Base-by-base conservation (phyloP, 2,113 vertebrate genomes). In the Lagopus muta region DNA sequence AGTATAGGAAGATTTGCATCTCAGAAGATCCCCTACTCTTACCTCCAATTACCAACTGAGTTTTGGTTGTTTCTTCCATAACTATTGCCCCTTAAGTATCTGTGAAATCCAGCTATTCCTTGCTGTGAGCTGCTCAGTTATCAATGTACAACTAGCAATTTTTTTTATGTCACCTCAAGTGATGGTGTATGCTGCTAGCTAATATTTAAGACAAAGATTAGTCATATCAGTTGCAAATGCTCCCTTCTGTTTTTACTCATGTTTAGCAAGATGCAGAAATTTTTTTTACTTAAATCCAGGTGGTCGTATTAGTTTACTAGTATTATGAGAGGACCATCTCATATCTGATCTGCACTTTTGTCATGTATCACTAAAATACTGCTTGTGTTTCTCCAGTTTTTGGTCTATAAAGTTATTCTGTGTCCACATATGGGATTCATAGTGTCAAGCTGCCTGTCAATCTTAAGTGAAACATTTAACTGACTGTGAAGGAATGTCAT, bases 131-230 rank as follows among this genome's bases (percentile, higher is more conserved):
- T 66, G 2, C 28, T 77, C 60, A 14, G 10, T 32, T 22, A 66
- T 3, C 25, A 7, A 10, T 50, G 67, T 86, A 42, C 25, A 7
- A 34, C 20, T 13, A 28, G 4, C 10, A 34, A 13, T 78, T 84
- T 52, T 42, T 36, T 61, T 70, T 65, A 20, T 21, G 36, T 57
- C 12, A 14, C 4, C 21, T 89, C 8, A 32, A 69, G 38, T 70
- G 83, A 36, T 69, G 18, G 16, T 0, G 0, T 5, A 13, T 58
- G 45, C 64, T 43, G 1, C 22, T 57, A 70, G 13, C 10, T 40
- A 36, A 55, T 4, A 8, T 14, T 27, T 52, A 14, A 11, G 21
- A 47, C 8, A 57, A 9, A 9, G 10, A 34, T 12, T 38, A 27
- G 21, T 55, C 3, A 34, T 11, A 62, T 57, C 6, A 70, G 8